phyloP scores from a whole-genome alignment of 2,113 vertebrate species.

The Ageneiosus marmoratus region DNA sequence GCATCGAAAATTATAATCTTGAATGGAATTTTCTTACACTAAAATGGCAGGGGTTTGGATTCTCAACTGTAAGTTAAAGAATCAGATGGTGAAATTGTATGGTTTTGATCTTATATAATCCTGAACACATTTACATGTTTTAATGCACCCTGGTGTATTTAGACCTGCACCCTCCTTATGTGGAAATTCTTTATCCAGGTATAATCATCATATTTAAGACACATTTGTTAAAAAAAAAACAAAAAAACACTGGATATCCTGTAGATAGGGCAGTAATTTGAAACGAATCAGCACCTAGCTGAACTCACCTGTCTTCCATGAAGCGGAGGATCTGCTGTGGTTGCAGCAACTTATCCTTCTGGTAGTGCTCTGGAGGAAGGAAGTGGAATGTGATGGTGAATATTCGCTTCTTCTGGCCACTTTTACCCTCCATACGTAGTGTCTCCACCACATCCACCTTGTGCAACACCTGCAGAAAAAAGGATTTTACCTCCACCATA shows the following conservation, averaged over 20 bases:
- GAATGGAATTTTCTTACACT: neutral
- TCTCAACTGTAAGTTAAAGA: neutral
- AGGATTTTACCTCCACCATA: neutral
- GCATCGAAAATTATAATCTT: neutral
- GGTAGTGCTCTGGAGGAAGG: constrained; percentile 79
- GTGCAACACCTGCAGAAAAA: constrained; percentile 80
- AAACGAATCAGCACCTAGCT: neutral
- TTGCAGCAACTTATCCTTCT: constrained; percentile 82
- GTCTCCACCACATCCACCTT: constrained; percentile 85
- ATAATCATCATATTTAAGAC: neutral
- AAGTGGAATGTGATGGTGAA: constrained; percentile 86
- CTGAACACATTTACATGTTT: neutral
- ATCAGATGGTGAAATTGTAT: neutral
- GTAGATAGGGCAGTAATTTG: neutral
- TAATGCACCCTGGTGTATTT: neutral
- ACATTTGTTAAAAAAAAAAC: neutral
- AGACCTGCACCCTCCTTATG: neutral
- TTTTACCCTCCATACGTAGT: constrained; percentile 66
- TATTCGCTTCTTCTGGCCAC: constrained; percentile 68
- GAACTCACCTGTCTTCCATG: constrained; percentile 85
- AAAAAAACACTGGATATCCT: neutral
- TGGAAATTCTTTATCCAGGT: neutral
- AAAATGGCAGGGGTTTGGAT: neutral
- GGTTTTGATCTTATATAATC: neutral
- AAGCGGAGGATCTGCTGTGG: constrained; percentile 82